Conservation (phyloP, 2,113 vertebrate species). For the Burhinus oedicnemus region DNA sequence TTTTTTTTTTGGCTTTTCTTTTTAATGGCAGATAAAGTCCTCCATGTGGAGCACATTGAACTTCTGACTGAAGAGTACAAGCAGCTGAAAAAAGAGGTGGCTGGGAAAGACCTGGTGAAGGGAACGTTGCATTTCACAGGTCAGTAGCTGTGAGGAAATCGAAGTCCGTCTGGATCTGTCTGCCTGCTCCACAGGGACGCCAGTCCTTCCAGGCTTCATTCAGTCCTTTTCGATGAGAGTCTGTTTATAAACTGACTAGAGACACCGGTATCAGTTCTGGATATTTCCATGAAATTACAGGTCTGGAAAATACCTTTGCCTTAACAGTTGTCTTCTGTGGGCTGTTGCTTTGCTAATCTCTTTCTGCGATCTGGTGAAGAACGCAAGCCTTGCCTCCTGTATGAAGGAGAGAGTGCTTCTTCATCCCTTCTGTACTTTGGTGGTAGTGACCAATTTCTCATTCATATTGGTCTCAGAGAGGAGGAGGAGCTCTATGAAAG, state of each 20-base stretch:
- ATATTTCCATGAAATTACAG: neutral
- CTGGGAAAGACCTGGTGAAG: conserved; percentile 84
- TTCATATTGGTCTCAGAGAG: neutral
- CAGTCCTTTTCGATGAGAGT: neutral
- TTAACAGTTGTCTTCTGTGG: neutral
- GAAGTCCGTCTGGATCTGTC: neutral
- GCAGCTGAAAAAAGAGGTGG: conserved; percentile 85
- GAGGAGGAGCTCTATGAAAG: neutral
- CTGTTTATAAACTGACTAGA: neutral
- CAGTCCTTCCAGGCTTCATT: neutral
- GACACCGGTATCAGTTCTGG: neutral
- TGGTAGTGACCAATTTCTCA: neutral
- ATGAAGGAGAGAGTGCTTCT: neutral
- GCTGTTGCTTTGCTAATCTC: neutral
- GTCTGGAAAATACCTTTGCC: neutral
- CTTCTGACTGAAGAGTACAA: conserved; percentile 89
- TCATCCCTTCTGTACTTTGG: neutral
- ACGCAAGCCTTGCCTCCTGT: neutral
- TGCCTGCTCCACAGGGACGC: neutral
- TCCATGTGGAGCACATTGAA: conserved; percentile 95
- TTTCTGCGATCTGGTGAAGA: neutral
- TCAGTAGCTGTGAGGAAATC: conserved; percentile 56
- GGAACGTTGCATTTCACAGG: conserved; percentile 93
- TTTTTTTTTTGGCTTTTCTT: neutral
- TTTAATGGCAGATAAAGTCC: conserved; percentile 77